Percentiles rank a stretch among this genome's conserved stretches.
Conservation (phyloP, 2,888 invertebrate genomes). For the Ormyrus pomaceus region DNA sequence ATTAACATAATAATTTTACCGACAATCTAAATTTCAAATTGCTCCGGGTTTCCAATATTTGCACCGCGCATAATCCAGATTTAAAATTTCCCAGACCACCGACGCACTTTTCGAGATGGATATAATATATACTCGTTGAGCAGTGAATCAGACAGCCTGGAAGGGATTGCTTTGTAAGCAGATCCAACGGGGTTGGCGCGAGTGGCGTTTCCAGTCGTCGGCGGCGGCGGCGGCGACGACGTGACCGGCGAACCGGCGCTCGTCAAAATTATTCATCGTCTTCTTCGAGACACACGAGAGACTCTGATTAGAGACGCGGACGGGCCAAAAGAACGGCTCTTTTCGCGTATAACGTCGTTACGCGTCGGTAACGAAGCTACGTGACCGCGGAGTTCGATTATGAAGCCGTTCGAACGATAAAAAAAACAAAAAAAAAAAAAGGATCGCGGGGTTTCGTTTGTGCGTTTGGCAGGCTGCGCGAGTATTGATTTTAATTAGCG, state of each 20-base stretch:
- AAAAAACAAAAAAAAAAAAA: slow-evolving; percentile 1
- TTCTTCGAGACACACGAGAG: neutral
- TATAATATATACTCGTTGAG: neutral
- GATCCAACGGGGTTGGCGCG: slow-evolving; percentile 49
- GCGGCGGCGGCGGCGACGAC: neutral
- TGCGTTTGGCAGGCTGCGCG: slow-evolving; percentile 23
- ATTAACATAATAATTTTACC: no score
- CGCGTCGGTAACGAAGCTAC: slow-evolving; percentile 46
- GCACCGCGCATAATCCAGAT: slow-evolving; percentile 31
- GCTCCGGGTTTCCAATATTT: slow-evolving; percentile 5
- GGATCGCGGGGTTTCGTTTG: neutral
- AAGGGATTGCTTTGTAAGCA: slow-evolving; percentile 71
- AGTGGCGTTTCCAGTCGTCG: slow-evolving; percentile 17
- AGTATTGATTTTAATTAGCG: slow-evolving; percentile 50
- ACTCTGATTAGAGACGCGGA: slow-evolving; percentile 43
- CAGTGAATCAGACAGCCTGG: slow-evolving; percentile 57
- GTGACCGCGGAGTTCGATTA: slow-evolving; percentile 43
- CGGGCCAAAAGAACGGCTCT: neutral
- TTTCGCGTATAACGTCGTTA: slow-evolving; percentile 34
- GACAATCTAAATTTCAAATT: no score
- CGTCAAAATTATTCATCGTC: slow-evolving; percentile 7
- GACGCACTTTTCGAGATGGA: neutral
- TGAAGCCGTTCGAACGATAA: slow-evolving; percentile 7
- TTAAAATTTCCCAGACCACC: neutral
- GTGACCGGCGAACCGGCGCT: slow-evolving; percentile 3